Base-by-base conservation (phyloP, 64 coral and sea anemone genomes). In the Catalaphyllia jardinei region DNA sequence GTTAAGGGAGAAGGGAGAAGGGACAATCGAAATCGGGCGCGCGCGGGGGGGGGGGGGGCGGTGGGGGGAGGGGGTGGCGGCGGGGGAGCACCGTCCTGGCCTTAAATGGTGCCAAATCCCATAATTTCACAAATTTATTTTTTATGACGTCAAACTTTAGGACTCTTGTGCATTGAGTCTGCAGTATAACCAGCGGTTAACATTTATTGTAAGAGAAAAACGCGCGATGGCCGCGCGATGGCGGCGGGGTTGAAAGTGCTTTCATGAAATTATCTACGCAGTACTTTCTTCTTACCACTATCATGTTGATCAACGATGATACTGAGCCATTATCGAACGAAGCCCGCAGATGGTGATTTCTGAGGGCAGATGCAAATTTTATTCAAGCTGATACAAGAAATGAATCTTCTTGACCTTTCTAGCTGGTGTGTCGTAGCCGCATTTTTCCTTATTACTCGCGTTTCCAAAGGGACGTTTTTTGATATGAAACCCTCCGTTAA, bases 391-490 rank as follows among this genome's bases (percentile, higher is more conserved):
- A 25, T 50, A 30, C 81, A 71, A 85, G 81, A 85, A 71, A 85
- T 85, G 81, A 85, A 38, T 22, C 35, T 85, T 35, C 24, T 67
- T 71, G 62, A 71, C 31, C 29, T 51, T 27, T 15, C 38, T 12
- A 51, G 63, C 60, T 85, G 19, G 10, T 71, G 10, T 12, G 14
- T 85, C 31, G 13, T 65, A 39, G 60, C 35, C 46, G 39, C 81
- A 39, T 85, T 49, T 51, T 85, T 85, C 24, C 18, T 71, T 8
- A 20, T 85, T 2, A 42, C 31, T n/a, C 38, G 19, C 60, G 75
- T 79, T 76, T 77, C 92, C 92, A 83, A 61, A 74, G 67, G 87
- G 83, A 89, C 39, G 82, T 29, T 91, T 39, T 97, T 88, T 73
- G 87, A 94, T 59, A 74, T 84, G 42, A 80, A 89, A 75, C 51